Conservation (phyloP, 2,888 invertebrate species). For the Zaprionus lineosus region DNA sequence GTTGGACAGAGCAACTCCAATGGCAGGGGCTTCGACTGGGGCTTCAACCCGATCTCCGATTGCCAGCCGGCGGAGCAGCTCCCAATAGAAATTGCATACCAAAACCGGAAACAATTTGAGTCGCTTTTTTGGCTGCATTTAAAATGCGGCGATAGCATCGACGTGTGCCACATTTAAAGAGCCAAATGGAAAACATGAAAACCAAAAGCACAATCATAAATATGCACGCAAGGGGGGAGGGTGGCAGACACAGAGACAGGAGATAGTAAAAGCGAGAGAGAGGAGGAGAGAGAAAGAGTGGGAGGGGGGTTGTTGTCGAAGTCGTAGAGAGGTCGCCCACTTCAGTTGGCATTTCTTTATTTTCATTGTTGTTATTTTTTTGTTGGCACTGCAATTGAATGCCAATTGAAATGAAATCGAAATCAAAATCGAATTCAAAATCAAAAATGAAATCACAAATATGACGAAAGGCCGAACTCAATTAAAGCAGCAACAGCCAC, state of each 20-base stretch:
- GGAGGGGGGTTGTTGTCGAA: background rate
- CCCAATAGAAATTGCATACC: conserved; percentile 56
- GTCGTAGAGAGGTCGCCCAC: conserved; percentile 37
- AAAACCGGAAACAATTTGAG: conserved; percentile 70
- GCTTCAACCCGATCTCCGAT: too few species aligned
- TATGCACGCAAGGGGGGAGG: conserved; percentile 50
- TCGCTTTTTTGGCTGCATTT: conserved; percentile 51
- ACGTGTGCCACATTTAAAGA: conserved; percentile 73
- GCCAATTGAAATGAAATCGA: conserved; percentile 61
- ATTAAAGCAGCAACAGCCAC: too few species aligned
- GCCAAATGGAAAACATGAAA: conserved; percentile 60
- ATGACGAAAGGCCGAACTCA: conserved; percentile 24
- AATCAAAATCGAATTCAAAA: conserved; percentile 36
- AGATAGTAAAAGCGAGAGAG: background rate
- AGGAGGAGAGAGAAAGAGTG: background rate
- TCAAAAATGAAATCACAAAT: conserved; percentile 38
- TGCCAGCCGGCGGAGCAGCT: too few species aligned
- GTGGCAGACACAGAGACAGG: background rate
- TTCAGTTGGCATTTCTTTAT: conserved; percentile 62
- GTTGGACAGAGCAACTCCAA: conserved; percentile 17
- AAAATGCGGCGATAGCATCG: conserved; percentile 62
- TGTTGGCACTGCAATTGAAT: conserved; percentile 67
- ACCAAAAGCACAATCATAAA: conserved; percentile 43
- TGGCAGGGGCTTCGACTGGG: background rate
- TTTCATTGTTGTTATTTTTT: conserved; percentile 9